Evolutionary conservation across 2,113 vertebrate genomes (phyloP).

Genomic region (Triplophysa rosa): DNA sequence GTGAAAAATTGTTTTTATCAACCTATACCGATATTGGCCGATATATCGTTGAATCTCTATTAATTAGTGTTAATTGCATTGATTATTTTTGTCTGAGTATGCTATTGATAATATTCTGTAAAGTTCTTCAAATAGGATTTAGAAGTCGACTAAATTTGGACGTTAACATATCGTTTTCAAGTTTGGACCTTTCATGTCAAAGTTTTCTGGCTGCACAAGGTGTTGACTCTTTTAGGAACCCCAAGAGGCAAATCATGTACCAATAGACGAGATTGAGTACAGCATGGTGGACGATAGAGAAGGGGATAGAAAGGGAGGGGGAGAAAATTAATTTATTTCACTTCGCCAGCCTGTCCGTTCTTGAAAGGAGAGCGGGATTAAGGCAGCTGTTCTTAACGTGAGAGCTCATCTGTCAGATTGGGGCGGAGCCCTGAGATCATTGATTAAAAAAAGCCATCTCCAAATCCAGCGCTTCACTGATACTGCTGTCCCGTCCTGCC

Average conservation of each 20-base stretch:
- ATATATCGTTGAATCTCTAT: no score
- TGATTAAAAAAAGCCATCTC: slow-evolving; percentile 98
- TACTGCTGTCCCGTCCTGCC: slow-evolving; percentile 64
- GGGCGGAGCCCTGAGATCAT: slow-evolving; percentile 81
- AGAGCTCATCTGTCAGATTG: slow-evolving; percentile 88
- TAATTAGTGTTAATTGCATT: no score
- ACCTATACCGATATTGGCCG: no score
- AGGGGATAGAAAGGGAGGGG: slow-evolving; percentile 3
- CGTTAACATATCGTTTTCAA: no score
- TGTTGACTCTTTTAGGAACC: slow-evolving; percentile 34
- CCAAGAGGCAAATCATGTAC: slow-evolving; percentile 70
- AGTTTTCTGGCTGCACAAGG: slow-evolving; percentile 69
- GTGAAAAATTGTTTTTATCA: no score
- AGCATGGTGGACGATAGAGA: slow-evolving; percentile 56
- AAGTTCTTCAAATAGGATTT: no score
- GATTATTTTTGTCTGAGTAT: no score
- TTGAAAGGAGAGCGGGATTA: slow-evolving; percentile 93
- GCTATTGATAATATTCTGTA: no score
- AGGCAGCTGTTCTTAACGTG: slow-evolving; percentile 93
- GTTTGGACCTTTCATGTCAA: slow-evolving; percentile 22
- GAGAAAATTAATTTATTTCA: slow-evolving; percentile 83
- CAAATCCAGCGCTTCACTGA: slow-evolving; percentile 82
- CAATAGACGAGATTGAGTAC: slow-evolving; percentile 77
- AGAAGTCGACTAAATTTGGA: no score
- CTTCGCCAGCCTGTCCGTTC: slow-evolving; percentile 75